Conservation (phyloP, 2,888 invertebrate species). For the Orthonevra nobilis region DNA sequence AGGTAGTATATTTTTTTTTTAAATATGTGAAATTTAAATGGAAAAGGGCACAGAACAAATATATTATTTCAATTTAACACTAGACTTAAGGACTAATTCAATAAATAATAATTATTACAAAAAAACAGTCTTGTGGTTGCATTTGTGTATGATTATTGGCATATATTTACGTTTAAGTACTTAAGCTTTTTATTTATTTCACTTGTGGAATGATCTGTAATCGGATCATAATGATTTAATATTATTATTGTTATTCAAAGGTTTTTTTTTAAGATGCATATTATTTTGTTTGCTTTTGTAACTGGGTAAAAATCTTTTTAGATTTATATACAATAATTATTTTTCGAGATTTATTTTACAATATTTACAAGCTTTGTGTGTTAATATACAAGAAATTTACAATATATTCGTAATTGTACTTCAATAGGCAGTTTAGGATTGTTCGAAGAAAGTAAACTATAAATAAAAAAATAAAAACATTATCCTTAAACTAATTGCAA, state of each 20-base stretch:
- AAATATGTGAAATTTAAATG: slow-evolving; percentile 48
- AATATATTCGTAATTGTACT: slow-evolving; percentile 47
- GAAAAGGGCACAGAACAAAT: slow-evolving; percentile 36
- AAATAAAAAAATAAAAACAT: slow-evolving; percentile 40
- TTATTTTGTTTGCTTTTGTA: background rate
- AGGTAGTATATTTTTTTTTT: slow-evolving; percentile 47
- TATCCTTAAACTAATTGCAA: slow-evolving; percentile 1
- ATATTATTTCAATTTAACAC: slow-evolving; percentile 32
- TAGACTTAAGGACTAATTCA: slow-evolving; percentile 60
- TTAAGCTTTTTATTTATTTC: background rate
- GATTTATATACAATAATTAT: slow-evolving; percentile 36
- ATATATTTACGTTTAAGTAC: slow-evolving; percentile 9
- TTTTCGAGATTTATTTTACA: slow-evolving; percentile 31
- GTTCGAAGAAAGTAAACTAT: slow-evolving; percentile 15
- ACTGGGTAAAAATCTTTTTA: slow-evolving; percentile 16
- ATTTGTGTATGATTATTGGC: slow-evolving; percentile 76
- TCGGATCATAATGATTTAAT: too few relatives aligned
- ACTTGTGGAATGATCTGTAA: slow-evolving; percentile 32
- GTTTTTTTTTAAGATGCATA: background rate
- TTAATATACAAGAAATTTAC: slow-evolving; percentile 52
- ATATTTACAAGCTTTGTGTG: slow-evolving; percentile 49
- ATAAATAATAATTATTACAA: slow-evolving; percentile 58
- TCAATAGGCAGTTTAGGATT: slow-evolving; percentile 50
- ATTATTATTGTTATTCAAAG: too few relatives aligned
- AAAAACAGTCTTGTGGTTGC: slow-evolving; percentile 79